Conservation (phyloP, 2,113 vertebrate species). For the Limnothrissa miodon region DNA sequence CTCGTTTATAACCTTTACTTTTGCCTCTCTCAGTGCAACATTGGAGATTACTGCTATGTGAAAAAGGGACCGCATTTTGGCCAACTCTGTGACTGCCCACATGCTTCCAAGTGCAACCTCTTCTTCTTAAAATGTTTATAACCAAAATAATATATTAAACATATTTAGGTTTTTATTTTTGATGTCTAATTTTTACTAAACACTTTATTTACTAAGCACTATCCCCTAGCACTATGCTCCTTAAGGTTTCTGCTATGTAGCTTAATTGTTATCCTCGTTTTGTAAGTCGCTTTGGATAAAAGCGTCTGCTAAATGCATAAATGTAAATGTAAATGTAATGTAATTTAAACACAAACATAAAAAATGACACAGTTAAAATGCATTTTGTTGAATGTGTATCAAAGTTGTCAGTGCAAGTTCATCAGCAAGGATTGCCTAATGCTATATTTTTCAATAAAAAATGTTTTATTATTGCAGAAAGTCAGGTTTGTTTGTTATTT, state of each 20-base stretch:
- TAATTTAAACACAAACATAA: too few relatives aligned
- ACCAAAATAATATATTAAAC: neutral
- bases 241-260: too few relatives aligned
- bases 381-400: neutral
- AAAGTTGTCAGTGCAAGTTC: neutral
- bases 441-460: conserved; percentile 3
- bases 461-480: neutral
- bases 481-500: too few relatives aligned
- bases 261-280: too few relatives aligned
- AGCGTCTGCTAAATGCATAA: too few relatives aligned
- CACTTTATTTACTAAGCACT: neutral
- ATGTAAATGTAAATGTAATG: too few relatives aligned
- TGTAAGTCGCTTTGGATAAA: too few relatives aligned
- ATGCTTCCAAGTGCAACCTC: conserved; percentile 35
- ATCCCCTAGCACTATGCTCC: too few relatives aligned
- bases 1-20: neutral
- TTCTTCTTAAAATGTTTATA: conserved; percentile 47
- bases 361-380: too few relatives aligned
- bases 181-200: neutral
- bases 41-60: conserved; percentile 42
- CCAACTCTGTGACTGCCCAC: conserved; percentile 48
- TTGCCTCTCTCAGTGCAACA: conserved; percentile 30
- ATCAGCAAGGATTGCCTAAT: neutral
- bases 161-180: neutral
- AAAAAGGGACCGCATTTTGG: conserved; percentile 44